Evolutionary conservation across 2,113 vertebrate species (phyloP).

Genomic region (Pagrus major): DNA sequence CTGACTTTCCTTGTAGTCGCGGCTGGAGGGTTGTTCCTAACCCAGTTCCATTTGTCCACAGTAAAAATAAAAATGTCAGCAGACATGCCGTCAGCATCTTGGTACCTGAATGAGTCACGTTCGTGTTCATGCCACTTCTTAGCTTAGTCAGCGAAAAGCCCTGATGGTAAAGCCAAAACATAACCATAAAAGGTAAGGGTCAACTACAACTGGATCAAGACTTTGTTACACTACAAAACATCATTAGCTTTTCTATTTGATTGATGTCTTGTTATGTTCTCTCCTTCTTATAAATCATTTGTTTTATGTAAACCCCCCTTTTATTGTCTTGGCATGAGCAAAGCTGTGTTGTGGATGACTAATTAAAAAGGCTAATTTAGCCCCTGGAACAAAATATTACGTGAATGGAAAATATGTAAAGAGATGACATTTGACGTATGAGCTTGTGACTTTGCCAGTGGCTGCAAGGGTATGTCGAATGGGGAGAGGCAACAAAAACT

Average conservation of each 20-base stretch:
- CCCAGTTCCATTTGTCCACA: not conserved
- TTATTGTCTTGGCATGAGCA: no score
- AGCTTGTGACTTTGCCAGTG: not conserved
- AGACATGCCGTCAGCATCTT: not conserved
- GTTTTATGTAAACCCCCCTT: no score
- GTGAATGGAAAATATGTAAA: no score
- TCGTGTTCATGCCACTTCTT: not conserved
- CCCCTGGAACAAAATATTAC: no score
- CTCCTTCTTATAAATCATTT: no score
- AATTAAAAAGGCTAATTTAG: not conserved
- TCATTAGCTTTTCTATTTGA: not conserved
- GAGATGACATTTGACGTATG: not conserved
- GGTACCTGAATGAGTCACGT: not conserved
- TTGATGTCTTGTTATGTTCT: no score
- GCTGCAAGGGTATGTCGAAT: not conserved
- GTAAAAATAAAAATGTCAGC: not conserved
- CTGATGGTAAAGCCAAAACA: conserved; percentile 5
- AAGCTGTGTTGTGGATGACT: not conserved
- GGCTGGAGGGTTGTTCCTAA: not conserved
- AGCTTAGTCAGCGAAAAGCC: conserved; percentile 26
- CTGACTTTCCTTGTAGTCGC: not conserved
- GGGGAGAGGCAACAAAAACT: not conserved
- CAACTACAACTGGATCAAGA: conserved; percentile 5
- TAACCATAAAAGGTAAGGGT: conserved; percentile 3
- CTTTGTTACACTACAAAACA: not conserved